These are phyloP conservation scores for Furcula furcula DNA, from an alignment of 2,888 invertebrate species.

Conservation along the genomic window DNA sequence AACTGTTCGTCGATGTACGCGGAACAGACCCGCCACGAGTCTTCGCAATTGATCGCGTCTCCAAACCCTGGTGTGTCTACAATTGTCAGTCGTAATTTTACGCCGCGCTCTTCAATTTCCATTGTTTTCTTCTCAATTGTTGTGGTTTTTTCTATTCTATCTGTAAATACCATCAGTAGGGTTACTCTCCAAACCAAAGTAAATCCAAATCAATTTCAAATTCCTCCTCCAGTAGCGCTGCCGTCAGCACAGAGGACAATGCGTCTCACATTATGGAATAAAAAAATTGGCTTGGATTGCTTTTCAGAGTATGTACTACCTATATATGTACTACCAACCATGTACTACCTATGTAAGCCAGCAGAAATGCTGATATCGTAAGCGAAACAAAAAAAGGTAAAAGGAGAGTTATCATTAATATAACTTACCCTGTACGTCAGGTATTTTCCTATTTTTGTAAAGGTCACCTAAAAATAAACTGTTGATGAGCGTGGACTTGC, in stretches of 20 bases:
- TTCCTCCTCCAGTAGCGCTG: no score
- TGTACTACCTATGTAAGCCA: no score
- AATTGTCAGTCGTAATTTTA: constrained; percentile 93
- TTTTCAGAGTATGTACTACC: no score
- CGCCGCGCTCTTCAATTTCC: constrained; percentile 97
- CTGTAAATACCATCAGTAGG: constrained; percentile 54
- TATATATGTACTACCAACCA: no score
- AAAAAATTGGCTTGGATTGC: no score
- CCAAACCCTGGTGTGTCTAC: constrained; percentile 98
- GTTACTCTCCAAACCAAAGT: no score
- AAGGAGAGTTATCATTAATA: no score
- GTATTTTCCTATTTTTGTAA: constrained; percentile 91
- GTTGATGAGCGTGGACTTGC: constrained; percentile 97
- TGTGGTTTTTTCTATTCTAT: constrained; percentile 86
- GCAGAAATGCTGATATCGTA: no score
- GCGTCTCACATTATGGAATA: no score
- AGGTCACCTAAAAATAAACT: constrained; percentile 96
- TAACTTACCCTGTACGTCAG: constrained; percentile 86
- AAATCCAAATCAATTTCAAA: no score
- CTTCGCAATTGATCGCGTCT: constrained; percentile 95
- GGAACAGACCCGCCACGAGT: constrained; percentile 95
- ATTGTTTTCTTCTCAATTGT: constrained; percentile 90
- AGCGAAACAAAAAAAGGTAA: no score
- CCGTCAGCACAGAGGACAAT: no score
- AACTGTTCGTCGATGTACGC: constrained; percentile 96